phyloP scores from a whole-genome alignment of 92 coral and sea anemone species.

The Epizoanthus stellaris region DNA sequence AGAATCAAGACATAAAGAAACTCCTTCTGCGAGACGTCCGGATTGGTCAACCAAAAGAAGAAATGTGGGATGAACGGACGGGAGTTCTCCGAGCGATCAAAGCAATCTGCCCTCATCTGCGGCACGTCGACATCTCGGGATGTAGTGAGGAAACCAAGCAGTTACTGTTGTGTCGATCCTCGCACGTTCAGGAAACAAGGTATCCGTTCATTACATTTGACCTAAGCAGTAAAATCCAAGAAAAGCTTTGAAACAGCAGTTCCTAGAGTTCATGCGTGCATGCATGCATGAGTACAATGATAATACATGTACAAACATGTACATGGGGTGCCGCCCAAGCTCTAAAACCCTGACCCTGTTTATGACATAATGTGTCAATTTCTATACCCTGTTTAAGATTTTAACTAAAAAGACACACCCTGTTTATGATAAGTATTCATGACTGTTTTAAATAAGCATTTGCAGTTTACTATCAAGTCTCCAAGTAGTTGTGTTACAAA shows the following conservation, averaged over 20 bases:
- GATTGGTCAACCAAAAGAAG: neutral
- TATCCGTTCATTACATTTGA: neutral
- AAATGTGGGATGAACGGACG: neutral
- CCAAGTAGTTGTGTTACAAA: no score
- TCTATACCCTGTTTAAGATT: no score
- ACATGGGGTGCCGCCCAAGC: no score
- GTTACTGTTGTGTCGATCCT: neutral
- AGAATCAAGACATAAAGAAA: neutral
- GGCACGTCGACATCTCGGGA: neutral
- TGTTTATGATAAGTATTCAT: no score
- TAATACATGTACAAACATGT: no score
- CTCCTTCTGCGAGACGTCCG: neutral
- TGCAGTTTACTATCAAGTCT: no score
- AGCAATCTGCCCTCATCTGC: neutral
- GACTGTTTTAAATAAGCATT: no score
- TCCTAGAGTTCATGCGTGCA: no score
- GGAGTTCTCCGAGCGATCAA: neutral
- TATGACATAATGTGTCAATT: neutral
- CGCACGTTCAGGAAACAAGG: neutral
- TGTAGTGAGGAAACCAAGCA: neutral
- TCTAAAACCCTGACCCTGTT: neutral
- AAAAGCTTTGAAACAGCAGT: no score
- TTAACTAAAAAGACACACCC: no score
- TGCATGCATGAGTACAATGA: no score
- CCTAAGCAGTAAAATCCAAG: no score